Percentiles rank a stretch among this genome's conserved stretches.
These are phyloP conservation scores for Venustaconcha ellipsiformis DNA, from an alignment of 1,140 invertebrate species.

Conservation along the genomic window DNA sequence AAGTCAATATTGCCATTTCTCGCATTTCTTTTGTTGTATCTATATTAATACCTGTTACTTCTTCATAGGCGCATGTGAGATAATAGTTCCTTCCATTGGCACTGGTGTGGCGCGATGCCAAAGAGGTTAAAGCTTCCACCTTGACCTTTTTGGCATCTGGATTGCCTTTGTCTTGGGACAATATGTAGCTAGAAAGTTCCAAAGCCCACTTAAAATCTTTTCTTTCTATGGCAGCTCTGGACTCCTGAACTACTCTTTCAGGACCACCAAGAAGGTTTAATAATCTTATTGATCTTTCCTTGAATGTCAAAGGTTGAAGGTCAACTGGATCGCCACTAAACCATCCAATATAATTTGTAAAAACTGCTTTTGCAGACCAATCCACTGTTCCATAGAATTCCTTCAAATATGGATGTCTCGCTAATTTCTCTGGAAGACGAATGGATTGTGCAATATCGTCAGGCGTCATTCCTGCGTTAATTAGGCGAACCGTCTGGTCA, in stretches of 20 bases:
- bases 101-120: conserved; percentile 47
- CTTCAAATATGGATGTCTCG: conserved; percentile 40
- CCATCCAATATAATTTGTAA: conserved; percentile 54
- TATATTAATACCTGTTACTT: conserved; percentile 32
- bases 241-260: conserved; percentile 33
- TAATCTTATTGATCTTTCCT: conserved; percentile 41
- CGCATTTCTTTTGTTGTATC: conserved; percentile 4
- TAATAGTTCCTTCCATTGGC: conserved; percentile 57
- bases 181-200: conserved; percentile 42
- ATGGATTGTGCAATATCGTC: conserved; percentile 50
- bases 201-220: conserved; percentile 57
- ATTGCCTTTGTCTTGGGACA: conserved; percentile 32
- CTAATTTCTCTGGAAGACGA: conserved; percentile 38
- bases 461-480: conserved; percentile 46
- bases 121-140: conserved; percentile 36
- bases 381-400: conserved; percentile 56
- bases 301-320: conserved; percentile 45
- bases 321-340: conserved; percentile 57
- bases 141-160: conserved; percentile 43
- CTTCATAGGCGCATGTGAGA: conserved; percentile 47
- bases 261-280: conserved; percentile 40
- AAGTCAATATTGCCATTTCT: conserved; percentile 21
- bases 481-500: conserved; percentile 52
- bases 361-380: conserved; percentile 58
- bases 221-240: conserved; percentile 41